Evolutionary conservation across 2,797 vertebrate genomes (phyloP), one percentile per base, ranked within the genome.

Genomic region (Platalea minor): DNA sequence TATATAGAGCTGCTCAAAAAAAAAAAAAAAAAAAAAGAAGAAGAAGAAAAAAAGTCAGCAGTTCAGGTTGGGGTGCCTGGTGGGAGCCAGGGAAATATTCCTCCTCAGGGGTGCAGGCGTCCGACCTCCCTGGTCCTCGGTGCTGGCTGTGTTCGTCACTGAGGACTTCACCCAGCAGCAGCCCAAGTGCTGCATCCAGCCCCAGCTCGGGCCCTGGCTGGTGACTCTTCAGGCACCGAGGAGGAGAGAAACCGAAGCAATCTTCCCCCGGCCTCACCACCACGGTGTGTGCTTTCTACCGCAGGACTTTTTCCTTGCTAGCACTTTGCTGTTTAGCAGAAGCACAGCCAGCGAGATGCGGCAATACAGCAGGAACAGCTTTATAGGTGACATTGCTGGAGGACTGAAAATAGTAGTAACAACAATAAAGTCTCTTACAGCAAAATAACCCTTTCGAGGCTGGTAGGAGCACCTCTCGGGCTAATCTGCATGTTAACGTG

Each of bases 401-500:
- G 78, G 64, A 79, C 56, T 14, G 5, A 83, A 95, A 93, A 64
- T 5, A 21, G 35, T 7, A 31, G 31, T 29, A n/a, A 35, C 12
- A 50, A 50, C 21, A 69, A 6, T 60, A 81, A 59, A 35, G 31
- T 81, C 35, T 76, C 85, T 92, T 87, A n/a, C 68, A 88, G 91
- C 82, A 94, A 96, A 95, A 85, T 56, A 89, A 89, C 11, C 31
- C 51, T 69, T 93, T 37, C 2, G 9, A 91, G 95, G 87, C 72
- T 3, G 10, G 41, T 82, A 70, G 80, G 87, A 92, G 85, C 77
- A 95, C 93, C 96, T 96, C 92, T 83, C 5, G 2, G 76, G 88
- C 80, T 88, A 79, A 96, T 97, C 92, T 96, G 94, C 94, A 97
- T 97, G 95, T 97, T 97, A 96, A 98, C 92, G 2, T 97, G 97